Evolutionary conservation across 2,113 vertebrate genomes (phyloP), one percentile per base, ranked within the genome.

Genomic region (Carassius gibelio): DNA sequence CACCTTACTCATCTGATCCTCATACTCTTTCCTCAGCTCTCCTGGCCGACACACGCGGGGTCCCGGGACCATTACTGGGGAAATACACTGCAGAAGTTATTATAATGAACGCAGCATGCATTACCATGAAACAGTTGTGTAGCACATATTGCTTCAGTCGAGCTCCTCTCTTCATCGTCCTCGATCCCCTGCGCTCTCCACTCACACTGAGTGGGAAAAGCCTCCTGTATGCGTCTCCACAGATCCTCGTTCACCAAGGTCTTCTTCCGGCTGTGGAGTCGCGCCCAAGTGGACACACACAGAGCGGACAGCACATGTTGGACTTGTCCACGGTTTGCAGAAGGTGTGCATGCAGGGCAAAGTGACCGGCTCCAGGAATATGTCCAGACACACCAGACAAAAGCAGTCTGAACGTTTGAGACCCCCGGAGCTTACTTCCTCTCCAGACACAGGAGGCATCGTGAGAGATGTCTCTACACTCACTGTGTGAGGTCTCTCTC

Each of bases 261-360:
- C 11, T 97, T 96, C 9, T 90, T 95, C 50, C 95, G 94, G 85
- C 93, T 87, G 21, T 97, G 93, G 0, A 93, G 93, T 0, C 98
- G 92, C 0, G 96, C 95, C 95, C 95, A 99, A 0, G 95, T 96
- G 10, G 97, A 98, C 9, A 99, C 95, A 0, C 98, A 91, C 98
- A 99, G 45, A 99, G 93, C 0, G 98, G 98, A 30, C 98, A 99
- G 61, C 91, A 96, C 0, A 99, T 91, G 2, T 92, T 95, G 5
- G 97, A 93, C 66, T 99, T 98, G 26, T 97, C 96, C 30, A 98
- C 97, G 0, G 97, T 96, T 88, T 96, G 66, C 97, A 99, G 80
- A 98, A 95, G 1, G 97, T 97, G 88, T 99, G 98, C 45, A 87
- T 88, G 90, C 98, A 99, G 0, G 98, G 98, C 48, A 99, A 92